phyloP scores from a whole-genome alignment of 2,113 vertebrate species.

The Bostrychus sinensis region DNA sequence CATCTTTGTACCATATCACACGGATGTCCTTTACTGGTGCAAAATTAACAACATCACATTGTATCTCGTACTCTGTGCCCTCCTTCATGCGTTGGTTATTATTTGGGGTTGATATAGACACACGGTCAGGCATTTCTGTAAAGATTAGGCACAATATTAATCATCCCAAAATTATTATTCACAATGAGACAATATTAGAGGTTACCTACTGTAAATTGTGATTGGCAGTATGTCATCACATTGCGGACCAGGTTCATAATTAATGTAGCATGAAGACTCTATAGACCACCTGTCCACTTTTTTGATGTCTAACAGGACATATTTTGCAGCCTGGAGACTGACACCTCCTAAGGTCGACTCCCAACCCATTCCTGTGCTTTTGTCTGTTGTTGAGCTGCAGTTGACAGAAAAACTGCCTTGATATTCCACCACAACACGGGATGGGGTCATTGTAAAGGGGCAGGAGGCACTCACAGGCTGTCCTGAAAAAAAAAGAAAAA shows the following conservation, averaged over 20 bases:
- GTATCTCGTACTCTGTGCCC: slow-evolving; percentile 2
- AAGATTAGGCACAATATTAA: background rate
- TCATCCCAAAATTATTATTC: background rate
- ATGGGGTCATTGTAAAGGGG: background rate
- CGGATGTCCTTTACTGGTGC: slow-evolving; percentile 46
- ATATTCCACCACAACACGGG: slow-evolving; percentile 33
- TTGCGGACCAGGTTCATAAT: accelerated
- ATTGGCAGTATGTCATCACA: background rate
- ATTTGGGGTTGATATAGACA: slow-evolving; percentile 15
- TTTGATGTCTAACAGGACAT: background rate
- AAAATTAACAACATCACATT: slow-evolving; percentile 54
- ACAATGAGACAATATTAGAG: background rate
- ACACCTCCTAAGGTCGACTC: slow-evolving; percentile 5
- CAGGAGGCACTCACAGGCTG: slow-evolving; percentile 1
- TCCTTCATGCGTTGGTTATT: slow-evolving; percentile 8
- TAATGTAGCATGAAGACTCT: background rate
- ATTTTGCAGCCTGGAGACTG: accelerated
- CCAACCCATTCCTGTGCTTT: slow-evolving; percentile 45
- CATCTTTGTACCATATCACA: slow-evolving; percentile 43
- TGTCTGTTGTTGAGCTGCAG: slow-evolving; percentile 33
- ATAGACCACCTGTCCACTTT: background rate
- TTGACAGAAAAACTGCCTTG: slow-evolving; percentile 33
- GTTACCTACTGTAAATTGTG: slow-evolving; percentile 67
- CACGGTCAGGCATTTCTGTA: slow-evolving; percentile 61
- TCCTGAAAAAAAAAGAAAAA: slow-evolving; percentile 27